Percentiles rank a stretch among this genome's conserved stretches.
These are phyloP conservation scores for Oryctolagus cuniculus DNA, from an alignment of 2,113 vertebrate species.

Conservation along the genomic window mOryCun1.1 NC_091437.1:57369501-57370000, in stretches of 20 bases:
- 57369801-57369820: not conserved
- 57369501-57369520: not conserved
- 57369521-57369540: not conserved
- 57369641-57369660: not conserved
- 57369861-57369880: not conserved
- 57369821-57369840: not conserved
- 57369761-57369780: not conserved
- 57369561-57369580: no score
- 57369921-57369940: not conserved
- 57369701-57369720: not conserved
- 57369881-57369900: not conserved
- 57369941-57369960: not conserved
- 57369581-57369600: not conserved
- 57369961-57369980: not conserved
- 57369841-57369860: not conserved
- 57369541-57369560: not conserved
- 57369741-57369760: not conserved
- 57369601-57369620: not conserved
- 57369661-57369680: not conserved
- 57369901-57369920: fast-evolving
- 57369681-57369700: not conserved
- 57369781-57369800: not conserved
- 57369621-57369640: not conserved
- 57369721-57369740: not conserved
- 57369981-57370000: not conserved